phyloP scores from a whole-genome alignment of 2,888 invertebrate species.

The Brachypalpus laphriformis region DNA sequence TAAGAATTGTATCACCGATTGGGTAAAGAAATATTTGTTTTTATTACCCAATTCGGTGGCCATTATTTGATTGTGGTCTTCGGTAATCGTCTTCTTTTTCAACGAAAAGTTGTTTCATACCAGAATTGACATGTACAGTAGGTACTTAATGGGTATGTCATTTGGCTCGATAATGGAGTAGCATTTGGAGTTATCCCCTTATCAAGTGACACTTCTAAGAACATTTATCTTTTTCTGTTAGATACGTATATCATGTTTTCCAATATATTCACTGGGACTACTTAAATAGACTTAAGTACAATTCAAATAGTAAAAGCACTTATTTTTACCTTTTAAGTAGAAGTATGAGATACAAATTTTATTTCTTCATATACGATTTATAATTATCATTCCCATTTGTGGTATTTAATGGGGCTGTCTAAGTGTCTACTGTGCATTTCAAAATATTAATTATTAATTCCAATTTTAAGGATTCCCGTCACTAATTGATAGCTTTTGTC shows the following conservation, averaged over 20 bases:
- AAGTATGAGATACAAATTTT: no score
- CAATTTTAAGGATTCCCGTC: not conserved
- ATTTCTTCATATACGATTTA: no score
- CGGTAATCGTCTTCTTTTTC: not conserved
- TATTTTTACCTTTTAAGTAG: not conserved
- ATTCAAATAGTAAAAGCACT: not conserved
- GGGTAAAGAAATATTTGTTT: conserved; percentile 3
- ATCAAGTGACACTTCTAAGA: not conserved
- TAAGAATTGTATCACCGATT: not conserved
- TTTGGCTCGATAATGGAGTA: conserved; percentile 5
- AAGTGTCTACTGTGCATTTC: not conserved
- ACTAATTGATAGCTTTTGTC: conserved; percentile 20
- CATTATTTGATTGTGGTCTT: not conserved
- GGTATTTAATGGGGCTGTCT: no score
- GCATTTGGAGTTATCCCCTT: conserved; percentile 4
- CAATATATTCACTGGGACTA: not conserved
- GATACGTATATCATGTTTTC: no score
- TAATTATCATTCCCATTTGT: no score
- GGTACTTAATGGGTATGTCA: conserved; percentile 8
- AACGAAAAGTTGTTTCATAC: not conserved
- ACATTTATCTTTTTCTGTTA: no score
- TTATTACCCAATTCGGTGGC: not conserved
- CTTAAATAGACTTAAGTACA: conserved; percentile 1
- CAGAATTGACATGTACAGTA: not conserved
- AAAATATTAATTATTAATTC: not conserved